A percentile compares a stretch with the other conserved stretches of the same genome.
Conservation (phyloP, 2,888 invertebrate species). For the Apotomis capreana region DNA sequence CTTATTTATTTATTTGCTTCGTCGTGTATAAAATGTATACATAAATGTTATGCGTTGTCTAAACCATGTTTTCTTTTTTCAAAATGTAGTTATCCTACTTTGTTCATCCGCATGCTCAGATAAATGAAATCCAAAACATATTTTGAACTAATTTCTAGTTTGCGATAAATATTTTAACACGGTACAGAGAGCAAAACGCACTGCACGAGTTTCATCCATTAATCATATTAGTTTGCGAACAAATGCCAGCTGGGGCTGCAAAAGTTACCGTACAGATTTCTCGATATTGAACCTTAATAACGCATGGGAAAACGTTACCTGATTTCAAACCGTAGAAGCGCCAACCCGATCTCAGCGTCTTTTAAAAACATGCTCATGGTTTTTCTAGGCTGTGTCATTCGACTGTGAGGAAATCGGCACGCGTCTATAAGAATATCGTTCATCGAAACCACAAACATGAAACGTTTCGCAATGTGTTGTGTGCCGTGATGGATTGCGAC, state of each 20-base stretch:
- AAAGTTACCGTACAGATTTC: slow-evolving; percentile 56
- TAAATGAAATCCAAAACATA: no score
- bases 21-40: no score
- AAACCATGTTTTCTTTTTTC: no score
- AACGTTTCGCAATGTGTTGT: slow-evolving; percentile 38
- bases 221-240: slow-evolving; percentile 69
- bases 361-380: neutral
- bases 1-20: no score
- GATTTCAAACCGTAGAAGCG: neutral
- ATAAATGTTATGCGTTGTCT: no score
- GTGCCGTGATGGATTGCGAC: slow-evolving; percentile 9
- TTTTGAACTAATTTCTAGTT: slow-evolving; percentile 40
- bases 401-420: neutral
- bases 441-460: neutral
- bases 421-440: slow-evolving; percentile 3
- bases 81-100: no score
- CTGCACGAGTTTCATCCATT: slow-evolving; percentile 63
- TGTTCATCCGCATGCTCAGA: no score
- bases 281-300: slow-evolving; percentile 54
- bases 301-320: slow-evolving; percentile 47
- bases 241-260: slow-evolving; percentile 61
- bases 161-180: slow-evolving; percentile 55
- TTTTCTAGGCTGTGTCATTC: slow-evolving; percentile 1
- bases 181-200: slow-evolving; percentile 61
- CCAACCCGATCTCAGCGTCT: neutral